Evolutionary conservation across 2,113 vertebrate species (phyloP).

Genomic region (Enhydra lutris): DNA sequence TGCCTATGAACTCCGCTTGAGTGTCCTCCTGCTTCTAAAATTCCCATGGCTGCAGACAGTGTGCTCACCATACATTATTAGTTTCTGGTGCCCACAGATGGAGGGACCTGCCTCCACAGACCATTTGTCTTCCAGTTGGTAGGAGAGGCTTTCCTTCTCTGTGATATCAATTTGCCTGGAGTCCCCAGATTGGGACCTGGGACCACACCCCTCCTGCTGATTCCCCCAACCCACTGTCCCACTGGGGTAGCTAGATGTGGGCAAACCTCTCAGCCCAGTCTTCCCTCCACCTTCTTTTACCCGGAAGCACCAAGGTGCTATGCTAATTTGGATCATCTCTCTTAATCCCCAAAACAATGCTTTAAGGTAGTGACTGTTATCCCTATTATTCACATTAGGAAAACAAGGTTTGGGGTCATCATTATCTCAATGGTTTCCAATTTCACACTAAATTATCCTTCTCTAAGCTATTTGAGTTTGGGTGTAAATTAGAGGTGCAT

Average conservation of each 20-base stretch:
- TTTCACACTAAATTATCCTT: background rate
- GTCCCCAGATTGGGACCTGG: background rate
- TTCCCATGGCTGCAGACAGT: background rate
- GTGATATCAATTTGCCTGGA: background rate
- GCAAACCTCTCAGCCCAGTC: background rate
- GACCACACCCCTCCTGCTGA: background rate
- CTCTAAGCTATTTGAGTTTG: background rate
- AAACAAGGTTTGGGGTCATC: background rate
- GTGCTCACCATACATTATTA: background rate
- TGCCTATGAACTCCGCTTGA: background rate
- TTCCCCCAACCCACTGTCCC: background rate
- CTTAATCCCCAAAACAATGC: background rate
- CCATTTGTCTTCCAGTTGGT: background rate
- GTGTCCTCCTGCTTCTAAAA: background rate
- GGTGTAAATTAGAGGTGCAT: background rate
- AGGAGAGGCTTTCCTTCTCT: background rate
- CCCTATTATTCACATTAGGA: background rate
- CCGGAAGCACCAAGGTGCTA: background rate
- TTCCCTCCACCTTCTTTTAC: background rate
- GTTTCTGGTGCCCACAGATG: background rate
- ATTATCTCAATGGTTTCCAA: background rate
- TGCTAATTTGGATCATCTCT: background rate
- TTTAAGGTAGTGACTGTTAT: background rate
- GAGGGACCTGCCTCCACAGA: background rate
- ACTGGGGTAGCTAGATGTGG: background rate